phyloP scores from a whole-genome alignment of 2,888 invertebrate species.

The Bombyx huttoni region DNA sequence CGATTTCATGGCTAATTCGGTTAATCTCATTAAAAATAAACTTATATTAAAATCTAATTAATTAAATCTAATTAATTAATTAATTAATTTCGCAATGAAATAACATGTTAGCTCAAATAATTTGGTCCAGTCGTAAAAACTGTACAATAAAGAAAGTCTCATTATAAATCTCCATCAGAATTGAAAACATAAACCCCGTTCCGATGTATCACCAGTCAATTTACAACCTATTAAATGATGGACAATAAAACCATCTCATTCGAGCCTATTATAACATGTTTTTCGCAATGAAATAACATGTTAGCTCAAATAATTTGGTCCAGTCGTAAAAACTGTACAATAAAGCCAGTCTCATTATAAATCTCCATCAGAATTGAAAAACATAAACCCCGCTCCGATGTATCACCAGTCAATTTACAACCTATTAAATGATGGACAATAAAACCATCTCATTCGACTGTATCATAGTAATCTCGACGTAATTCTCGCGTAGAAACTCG shows the following conservation, averaged over 20 bases:
- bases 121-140: not conserved
- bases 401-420: constrained; percentile 23
- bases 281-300: no score
- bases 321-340: not conserved
- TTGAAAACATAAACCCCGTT: not conserved
- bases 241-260: constrained; percentile 39
- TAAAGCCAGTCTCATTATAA: constrained; percentile 1
- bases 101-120: not conserved
- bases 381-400: not conserved
- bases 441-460: constrained; percentile 37
- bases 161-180: constrained; percentile 4
- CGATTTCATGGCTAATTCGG: no score
- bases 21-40: no score
- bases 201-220: constrained; percentile 13
- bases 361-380: constrained; percentile 3
- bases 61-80: no score
- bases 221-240: constrained; percentile 37
- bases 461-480: constrained; percentile 58
- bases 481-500: constrained; percentile 51
- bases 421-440: constrained; percentile 39
- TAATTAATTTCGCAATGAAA: no score
- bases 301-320: not conserved
- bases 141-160: not conserved
- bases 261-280: no score
- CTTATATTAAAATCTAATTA: no score